These are phyloP conservation scores for Drosophila setosimentum DNA, from an alignment of 2,888 invertebrate species.

Conservation along the genomic window DNA sequence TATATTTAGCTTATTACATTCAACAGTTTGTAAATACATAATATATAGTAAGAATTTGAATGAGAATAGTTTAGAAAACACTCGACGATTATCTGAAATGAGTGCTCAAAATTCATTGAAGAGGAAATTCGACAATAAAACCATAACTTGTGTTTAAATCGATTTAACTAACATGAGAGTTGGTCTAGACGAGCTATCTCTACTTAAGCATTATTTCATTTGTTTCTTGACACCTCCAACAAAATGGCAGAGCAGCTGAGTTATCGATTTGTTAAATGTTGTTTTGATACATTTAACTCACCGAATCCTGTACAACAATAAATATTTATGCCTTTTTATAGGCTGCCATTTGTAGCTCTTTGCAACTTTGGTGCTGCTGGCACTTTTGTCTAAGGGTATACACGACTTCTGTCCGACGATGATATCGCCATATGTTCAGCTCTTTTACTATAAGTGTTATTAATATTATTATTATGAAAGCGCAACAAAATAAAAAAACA, in stretches of 20 bases:
- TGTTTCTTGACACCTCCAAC: not conserved
- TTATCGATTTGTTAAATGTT: not conserved
- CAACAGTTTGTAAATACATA: not conserved
- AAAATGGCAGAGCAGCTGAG: not conserved
- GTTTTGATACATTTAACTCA: not conserved
- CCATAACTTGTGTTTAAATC: not conserved
- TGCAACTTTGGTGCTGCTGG: constrained; percentile 29
- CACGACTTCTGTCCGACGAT: constrained; percentile 16
- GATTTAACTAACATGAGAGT: not conserved
- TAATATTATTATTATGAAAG: constrained; percentile 44
- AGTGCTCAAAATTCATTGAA: not conserved
- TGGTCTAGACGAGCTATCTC: not conserved
- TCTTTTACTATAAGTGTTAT: constrained; percentile 40
- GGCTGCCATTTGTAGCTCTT: not conserved
- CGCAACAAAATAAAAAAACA: constrained; percentile 21
- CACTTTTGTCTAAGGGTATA: constrained; percentile 17
- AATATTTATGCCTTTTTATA: not conserved
- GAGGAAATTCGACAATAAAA: not conserved
- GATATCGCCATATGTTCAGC: constrained; percentile 52
- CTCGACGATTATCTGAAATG: not conserved
- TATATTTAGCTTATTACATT: constrained; percentile 2
- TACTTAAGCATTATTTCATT: not conserved
- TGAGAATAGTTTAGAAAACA: not conserved
- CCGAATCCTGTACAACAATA: not conserved
- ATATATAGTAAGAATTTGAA: not conserved